Conservation (phyloP, 2,888 invertebrate species). For the Eudasyphora cyanicolor region DNA sequence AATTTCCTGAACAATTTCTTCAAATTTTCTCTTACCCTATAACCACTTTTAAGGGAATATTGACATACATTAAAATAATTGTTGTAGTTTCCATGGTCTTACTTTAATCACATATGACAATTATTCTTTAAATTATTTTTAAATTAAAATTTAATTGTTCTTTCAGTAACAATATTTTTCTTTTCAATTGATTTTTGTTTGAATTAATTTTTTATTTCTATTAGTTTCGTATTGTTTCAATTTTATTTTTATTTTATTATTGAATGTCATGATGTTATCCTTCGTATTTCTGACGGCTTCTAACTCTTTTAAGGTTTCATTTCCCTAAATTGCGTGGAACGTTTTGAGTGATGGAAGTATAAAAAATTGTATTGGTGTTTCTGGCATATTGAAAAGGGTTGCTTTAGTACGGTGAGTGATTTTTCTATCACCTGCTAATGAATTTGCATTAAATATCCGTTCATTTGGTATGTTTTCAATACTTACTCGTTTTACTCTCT, state of each 20-base stretch:
- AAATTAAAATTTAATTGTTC: neutral
- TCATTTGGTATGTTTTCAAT: slow-evolving; percentile 22
- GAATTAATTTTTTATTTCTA: neutral
- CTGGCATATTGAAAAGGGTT: slow-evolving; percentile 9
- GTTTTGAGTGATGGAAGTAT: slow-evolving; percentile 41
- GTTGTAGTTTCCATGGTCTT: neutral
- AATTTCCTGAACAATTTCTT: neutral
- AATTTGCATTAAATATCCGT: neutral
- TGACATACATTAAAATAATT: neutral
- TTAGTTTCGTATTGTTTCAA: slow-evolving; percentile 20
- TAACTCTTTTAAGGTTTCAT: slow-evolving; percentile 42
- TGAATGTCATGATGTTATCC: slow-evolving; percentile 33
- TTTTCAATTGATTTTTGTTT: neutral
- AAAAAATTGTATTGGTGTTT: slow-evolving; percentile 31
- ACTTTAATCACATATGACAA: neutral
- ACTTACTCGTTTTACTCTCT: no score
- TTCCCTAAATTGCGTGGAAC: slow-evolving; percentile 47
- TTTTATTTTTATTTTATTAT: slow-evolving; percentile 24
- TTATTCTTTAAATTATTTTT: neutral
- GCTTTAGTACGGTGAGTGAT: slow-evolving; percentile 35
- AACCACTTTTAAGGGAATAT: neutral
- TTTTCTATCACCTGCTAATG: slow-evolving; percentile 30
- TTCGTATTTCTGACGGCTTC: slow-evolving; percentile 34
- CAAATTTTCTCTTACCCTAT: neutral
- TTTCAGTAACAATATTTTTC: neutral